phyloP scores from a whole-genome alignment of 2,113 vertebrate species.

The Peromyscus polionotus region DNA sequence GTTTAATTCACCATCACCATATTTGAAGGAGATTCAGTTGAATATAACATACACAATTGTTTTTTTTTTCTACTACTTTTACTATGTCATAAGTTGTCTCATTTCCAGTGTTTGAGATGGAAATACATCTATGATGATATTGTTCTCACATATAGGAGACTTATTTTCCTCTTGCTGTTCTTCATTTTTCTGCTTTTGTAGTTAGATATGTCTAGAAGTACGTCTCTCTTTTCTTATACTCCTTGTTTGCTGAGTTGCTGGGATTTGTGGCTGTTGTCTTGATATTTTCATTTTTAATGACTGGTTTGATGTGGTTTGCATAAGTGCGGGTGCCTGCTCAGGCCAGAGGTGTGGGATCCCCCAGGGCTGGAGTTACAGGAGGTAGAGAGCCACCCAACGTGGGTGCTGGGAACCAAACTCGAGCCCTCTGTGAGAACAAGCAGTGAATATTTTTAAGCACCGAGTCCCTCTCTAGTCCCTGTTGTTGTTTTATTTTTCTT shows the following conservation, averaged over 20 bases:
- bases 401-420: neutral
- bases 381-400: neutral
- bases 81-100: neutral
- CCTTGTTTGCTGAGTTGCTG: slow-evolving; percentile 30
- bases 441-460: neutral
- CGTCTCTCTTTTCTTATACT: neutral
- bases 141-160: neutral
- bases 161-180: neutral
- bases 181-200: neutral
- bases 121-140: neutral
- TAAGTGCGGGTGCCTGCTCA: too few relatives aligned
- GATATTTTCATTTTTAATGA: neutral
- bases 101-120: neutral
- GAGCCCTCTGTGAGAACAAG: neutral
- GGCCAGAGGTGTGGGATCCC: neutral
- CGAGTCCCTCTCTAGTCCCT: neutral
- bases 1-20: slow-evolving; percentile 4
- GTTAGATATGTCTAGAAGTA: neutral
- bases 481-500: too few relatives aligned
- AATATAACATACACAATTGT: neutral
- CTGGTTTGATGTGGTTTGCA: neutral
- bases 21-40: neutral
- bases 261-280: neutral
- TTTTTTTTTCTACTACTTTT: slow-evolving; percentile 17
- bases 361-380: neutral